Evolutionary conservation across 1,140 invertebrate genomes (phyloP).

Genomic region (Scaptodrosophila lebanonensis): DNA sequence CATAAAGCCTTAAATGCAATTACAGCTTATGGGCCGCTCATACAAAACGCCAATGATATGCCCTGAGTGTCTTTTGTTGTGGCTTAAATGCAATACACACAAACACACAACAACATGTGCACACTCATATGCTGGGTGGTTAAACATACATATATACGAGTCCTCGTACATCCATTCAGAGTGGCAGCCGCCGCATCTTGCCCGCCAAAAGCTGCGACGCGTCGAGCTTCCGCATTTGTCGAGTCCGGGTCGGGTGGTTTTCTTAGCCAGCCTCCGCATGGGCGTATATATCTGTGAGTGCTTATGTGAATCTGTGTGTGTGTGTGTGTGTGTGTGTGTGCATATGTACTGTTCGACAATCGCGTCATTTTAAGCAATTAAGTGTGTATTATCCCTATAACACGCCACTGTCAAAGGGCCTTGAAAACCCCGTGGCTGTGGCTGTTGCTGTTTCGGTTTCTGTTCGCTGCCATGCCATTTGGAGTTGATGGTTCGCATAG

Average conservation of each 20-base stretch:
- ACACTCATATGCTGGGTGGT: slow-evolving; percentile 1
- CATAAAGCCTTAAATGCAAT: slow-evolving; percentile 67
- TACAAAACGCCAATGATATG: slow-evolving; percentile 65
- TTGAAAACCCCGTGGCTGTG: slow-evolving; percentile 38
- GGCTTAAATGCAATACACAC: slow-evolving; percentile 44
- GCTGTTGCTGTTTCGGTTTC: slow-evolving; percentile 1
- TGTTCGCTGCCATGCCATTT: slow-evolving; percentile 5
- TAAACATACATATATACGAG: slow-evolving; percentile 1
- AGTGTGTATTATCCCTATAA: slow-evolving; percentile 67
- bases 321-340: slow-evolving; percentile 20
- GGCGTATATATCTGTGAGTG: not conserved
- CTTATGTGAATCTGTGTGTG: not conserved
- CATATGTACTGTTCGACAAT: slow-evolving; percentile 63
- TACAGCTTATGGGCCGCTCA: slow-evolving; percentile 43
- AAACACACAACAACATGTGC: slow-evolving; percentile 20
- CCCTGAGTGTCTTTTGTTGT: slow-evolving; percentile 66
- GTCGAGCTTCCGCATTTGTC: slow-evolving; percentile 40
- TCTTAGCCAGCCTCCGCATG: too few species aligned
- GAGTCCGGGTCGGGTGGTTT: slow-evolving; percentile 32
- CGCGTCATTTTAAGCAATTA: slow-evolving; percentile 73
- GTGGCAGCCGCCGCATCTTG: slow-evolving; percentile 11
- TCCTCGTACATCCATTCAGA: not conserved
- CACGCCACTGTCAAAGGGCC: slow-evolving; percentile 66
- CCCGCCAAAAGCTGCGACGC: slow-evolving; percentile 47
- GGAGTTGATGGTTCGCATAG: slow-evolving; percentile 13